Conservation (phyloP, 2,113 vertebrate genomes). For the Tor tambroides region DNA sequence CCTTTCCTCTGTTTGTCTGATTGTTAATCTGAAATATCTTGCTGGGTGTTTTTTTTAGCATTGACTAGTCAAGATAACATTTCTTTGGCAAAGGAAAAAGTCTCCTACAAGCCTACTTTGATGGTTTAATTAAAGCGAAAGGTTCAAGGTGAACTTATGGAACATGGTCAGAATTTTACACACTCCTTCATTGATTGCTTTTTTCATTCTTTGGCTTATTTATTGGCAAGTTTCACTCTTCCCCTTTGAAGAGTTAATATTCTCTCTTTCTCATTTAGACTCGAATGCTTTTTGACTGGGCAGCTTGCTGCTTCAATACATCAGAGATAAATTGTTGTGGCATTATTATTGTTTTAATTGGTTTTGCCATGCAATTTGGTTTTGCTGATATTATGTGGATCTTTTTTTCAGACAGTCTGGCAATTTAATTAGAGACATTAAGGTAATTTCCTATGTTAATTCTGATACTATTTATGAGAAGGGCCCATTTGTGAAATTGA, state of each 20-base stretch:
- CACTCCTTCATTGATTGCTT: slow-evolving; percentile 67
- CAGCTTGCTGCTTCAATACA: slow-evolving; percentile 62
- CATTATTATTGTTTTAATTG: slow-evolving; percentile 70
- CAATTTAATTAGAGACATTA: slow-evolving; percentile 62
- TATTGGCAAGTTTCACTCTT: slow-evolving; percentile 39
- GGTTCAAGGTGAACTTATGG: slow-evolving; percentile 69
- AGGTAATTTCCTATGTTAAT: slow-evolving; percentile 52
- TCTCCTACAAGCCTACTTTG: slow-evolving; percentile 45
- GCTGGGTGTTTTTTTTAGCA: background rate
- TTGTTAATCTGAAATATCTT: background rate
- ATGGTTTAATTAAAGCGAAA: slow-evolving; percentile 62
- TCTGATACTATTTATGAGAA: slow-evolving; percentile 51
- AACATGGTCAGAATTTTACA: slow-evolving; percentile 63
- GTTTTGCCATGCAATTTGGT: slow-evolving; percentile 65
- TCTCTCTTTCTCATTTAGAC: slow-evolving; percentile 60
- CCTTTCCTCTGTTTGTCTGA: background rate
- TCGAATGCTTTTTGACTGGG: slow-evolving; percentile 66
- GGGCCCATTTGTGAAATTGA: slow-evolving; percentile 52
- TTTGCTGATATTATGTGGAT: slow-evolving; percentile 58
- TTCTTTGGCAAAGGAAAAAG: background rate
- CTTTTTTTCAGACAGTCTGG: slow-evolving; percentile 50
- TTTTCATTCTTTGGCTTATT: slow-evolving; percentile 54
- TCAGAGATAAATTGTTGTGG: slow-evolving; percentile 65
- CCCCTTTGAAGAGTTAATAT: slow-evolving; percentile 63
- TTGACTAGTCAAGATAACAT: background rate